A percentile compares a stretch with the other conserved stretches of the same genome.
phyloP scores from a whole-genome alignment of 2,113 vertebrate species.

The Pipa parva region DNA sequence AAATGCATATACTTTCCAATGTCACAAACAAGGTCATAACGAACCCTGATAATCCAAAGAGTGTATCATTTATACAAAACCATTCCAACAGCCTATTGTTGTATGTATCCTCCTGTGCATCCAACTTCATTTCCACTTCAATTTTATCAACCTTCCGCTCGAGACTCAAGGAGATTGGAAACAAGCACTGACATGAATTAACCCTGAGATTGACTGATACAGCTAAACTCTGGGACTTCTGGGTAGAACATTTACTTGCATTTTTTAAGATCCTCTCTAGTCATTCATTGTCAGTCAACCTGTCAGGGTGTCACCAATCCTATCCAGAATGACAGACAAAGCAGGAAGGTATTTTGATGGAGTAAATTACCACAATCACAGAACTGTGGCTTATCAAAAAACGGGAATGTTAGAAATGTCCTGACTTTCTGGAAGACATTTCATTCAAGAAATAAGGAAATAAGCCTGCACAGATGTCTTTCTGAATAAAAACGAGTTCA shows the following conservation, averaged over 20 bases:
- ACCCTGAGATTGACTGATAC: constrained; percentile 89
- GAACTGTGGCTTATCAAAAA: constrained; percentile 53
- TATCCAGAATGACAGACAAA: constrained; percentile 61
- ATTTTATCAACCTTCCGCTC: constrained; percentile 93
- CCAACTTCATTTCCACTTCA: constrained; percentile 98
- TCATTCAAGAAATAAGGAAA: constrained; percentile 2
- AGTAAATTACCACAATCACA: constrained; percentile 74
- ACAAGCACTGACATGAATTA: constrained; percentile 92
- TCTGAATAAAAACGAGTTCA: background rate
- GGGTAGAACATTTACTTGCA: constrained; percentile 62
- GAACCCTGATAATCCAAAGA: constrained; percentile 58
- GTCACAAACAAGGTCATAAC: constrained; percentile 79
- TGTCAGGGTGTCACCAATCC: constrained; percentile 68
- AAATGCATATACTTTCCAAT: constrained; percentile 60
- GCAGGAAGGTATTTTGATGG: constrained; percentile 68
- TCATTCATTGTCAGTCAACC: constrained; percentile 72
- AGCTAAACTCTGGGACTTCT: constrained; percentile 75
- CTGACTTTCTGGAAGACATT: constrained; percentile 7
- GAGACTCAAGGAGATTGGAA: constrained; percentile 89
- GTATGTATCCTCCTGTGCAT: constrained; percentile 78
- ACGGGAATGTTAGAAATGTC: constrained; percentile 51
- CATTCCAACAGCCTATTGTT: constrained; percentile 68
- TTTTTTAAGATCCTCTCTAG: constrained; percentile 42
- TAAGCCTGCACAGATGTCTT: background rate
- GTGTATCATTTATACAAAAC: constrained; percentile 69